A percentile compares a stretch with the other conserved stretches of the same genome.
phyloP scores from a whole-genome alignment of 2,113 vertebrate genomes.

The Tapirus terrestris region DNA sequence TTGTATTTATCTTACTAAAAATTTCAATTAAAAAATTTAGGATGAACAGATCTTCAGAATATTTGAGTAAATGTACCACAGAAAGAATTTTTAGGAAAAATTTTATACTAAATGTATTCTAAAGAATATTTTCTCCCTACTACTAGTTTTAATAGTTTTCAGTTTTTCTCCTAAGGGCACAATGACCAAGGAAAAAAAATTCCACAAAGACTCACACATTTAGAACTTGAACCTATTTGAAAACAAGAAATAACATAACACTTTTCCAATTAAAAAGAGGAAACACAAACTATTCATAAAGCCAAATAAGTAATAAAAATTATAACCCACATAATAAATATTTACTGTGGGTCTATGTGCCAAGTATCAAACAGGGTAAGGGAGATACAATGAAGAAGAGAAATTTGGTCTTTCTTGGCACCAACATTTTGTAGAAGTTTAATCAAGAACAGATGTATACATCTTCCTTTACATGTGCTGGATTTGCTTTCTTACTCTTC shows the following conservation, averaged over 20 bases:
- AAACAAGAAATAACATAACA: background rate
- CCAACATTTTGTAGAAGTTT: background rate
- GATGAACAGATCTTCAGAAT: background rate
- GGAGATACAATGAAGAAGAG: background rate
- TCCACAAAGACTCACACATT: background rate
- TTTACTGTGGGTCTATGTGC: background rate
- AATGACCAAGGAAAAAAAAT: background rate
- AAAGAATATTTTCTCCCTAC: background rate
- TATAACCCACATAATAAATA: background rate
- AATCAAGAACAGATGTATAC: background rate
- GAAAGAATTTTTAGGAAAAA: background rate
- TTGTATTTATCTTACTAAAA: background rate
- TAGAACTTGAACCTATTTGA: background rate
- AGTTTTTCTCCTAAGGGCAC: background rate
- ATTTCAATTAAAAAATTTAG: background rate
- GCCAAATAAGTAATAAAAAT: background rate
- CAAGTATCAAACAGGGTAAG: background rate
- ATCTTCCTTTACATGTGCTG: background rate
- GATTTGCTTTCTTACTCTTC: background rate
- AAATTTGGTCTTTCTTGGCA: background rate
- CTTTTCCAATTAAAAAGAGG: background rate
- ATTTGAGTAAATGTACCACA: background rate
- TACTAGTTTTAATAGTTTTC: background rate
- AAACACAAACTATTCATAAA: background rate
- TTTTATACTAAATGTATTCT: background rate